These are phyloP conservation scores for Conus canariensis DNA, from an alignment of 2,888 invertebrate genomes.

Conservation along the genomic window DNA sequence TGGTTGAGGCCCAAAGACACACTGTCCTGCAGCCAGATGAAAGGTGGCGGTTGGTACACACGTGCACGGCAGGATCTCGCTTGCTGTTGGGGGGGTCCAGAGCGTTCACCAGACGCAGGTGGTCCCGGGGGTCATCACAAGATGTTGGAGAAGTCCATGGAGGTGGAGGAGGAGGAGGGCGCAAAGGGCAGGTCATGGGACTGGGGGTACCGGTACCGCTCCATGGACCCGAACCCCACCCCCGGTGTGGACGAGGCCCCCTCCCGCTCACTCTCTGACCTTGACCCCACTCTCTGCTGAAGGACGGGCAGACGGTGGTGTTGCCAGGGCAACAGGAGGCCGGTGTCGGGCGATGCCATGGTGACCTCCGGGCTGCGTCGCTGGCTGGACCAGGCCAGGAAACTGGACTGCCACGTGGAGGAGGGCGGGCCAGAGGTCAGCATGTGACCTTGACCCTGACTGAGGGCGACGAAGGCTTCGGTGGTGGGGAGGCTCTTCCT, in stretches of 20 bases:
- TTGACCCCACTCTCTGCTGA: background rate
- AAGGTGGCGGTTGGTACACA: too few relatives aligned
- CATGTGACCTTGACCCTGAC: background rate
- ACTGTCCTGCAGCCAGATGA: background rate
- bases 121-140: background rate
- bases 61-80: too few relatives aligned
- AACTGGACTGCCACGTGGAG: constrained; percentile 11
- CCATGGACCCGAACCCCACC: background rate
- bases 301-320: background rate
- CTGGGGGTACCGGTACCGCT: constrained; percentile 6
- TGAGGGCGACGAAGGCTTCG: background rate
- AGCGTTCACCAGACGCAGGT: background rate
- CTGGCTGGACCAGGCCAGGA: constrained; percentile 33
- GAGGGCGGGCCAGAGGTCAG: background rate
- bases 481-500: background rate
- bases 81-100: too few relatives aligned
- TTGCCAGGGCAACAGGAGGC: constrained; percentile 7
- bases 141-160: constrained; percentile 22
- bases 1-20: background rate
- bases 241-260: background rate
- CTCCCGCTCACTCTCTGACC: background rate
- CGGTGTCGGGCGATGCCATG: background rate
- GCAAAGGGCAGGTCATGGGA: background rate
- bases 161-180: background rate
- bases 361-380: background rate